A percentile compares a stretch with the other conserved stretches of the same genome.
These are phyloP conservation scores for Yponomeuta sedellus DNA, from an alignment of 2,888 invertebrate species.

Conservation along the genomic window DNA sequence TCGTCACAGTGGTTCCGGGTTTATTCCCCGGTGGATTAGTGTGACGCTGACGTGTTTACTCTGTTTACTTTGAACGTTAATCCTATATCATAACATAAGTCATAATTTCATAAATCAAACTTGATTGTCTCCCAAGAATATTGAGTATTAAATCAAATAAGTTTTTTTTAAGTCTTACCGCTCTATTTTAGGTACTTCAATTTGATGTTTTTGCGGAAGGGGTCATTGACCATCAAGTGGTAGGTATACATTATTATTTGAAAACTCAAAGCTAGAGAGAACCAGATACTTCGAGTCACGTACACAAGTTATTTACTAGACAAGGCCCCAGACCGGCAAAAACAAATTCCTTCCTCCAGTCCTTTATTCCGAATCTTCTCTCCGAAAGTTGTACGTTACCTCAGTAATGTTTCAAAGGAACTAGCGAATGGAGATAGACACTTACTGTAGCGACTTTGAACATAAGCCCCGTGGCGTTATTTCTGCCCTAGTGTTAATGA, in stretches of 20 bases:
- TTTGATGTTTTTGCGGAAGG: too few relatives aligned
- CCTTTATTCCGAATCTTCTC: background rate
- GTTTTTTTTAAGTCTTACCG: too few relatives aligned
- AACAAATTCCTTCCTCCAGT: background rate
- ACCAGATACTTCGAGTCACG: too few relatives aligned
- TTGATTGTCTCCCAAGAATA: too few relatives aligned
- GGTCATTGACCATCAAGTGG: too few relatives aligned
- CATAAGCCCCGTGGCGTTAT: constrained; percentile 35
- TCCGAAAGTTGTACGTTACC: background rate
- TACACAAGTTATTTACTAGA: too few relatives aligned
- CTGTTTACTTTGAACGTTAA: background rate
- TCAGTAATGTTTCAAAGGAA: background rate
- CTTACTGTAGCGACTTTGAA: background rate
- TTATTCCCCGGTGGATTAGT: background rate
- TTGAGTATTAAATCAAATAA: too few relatives aligned
- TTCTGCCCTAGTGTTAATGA: constrained; percentile 58
- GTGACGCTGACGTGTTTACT: background rate
- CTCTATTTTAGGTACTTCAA: too few relatives aligned
- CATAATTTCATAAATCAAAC: too few relatives aligned
- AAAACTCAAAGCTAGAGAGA: too few relatives aligned
- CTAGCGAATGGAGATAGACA: background rate
- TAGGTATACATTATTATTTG: too few relatives aligned
- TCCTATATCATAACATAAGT: background rate
- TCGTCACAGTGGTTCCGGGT: background rate
- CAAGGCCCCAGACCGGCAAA: background rate